Evolutionary conservation across 1,140 invertebrate genomes (phyloP).

Genomic region (Zaprionus capensis): DNA sequence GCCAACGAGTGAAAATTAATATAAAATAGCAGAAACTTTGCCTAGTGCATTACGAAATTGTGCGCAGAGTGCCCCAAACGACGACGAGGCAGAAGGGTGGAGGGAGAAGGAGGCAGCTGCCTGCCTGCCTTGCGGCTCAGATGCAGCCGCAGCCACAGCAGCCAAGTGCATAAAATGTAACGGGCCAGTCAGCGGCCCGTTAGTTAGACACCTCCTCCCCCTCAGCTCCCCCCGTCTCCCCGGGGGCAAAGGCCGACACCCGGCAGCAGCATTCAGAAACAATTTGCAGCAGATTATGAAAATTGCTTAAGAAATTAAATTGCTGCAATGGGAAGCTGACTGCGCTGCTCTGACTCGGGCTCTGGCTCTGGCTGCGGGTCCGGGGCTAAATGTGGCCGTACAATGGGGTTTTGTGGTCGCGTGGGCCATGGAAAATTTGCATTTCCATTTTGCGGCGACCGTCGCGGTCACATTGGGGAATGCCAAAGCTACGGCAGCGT

Average conservation of each 20-base stretch:
- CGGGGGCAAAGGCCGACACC: constrained; percentile 1
- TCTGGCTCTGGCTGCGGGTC: neutral
- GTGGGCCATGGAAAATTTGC: constrained; percentile 74
- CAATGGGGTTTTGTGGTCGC: constrained; percentile 60
- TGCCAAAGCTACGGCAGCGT: neutral
- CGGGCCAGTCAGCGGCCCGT: constrained; percentile 46
- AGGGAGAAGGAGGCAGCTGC: constrained; percentile 1
- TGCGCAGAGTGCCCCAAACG: neutral
- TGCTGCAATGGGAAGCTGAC: constrained; percentile 64
- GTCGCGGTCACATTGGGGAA: neutral
- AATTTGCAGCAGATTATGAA: constrained; percentile 84
- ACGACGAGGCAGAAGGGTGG: too few species aligned
- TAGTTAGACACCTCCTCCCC: neutral
- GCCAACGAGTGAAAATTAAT: constrained; percentile 67
- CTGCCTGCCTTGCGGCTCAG: constrained; percentile 50
- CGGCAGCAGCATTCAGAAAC: constrained; percentile 77
- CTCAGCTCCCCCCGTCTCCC: too few species aligned
- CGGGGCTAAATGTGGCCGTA: neutral
- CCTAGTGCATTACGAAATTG: constrained; percentile 66
- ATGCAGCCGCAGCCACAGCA: constrained; percentile 50
- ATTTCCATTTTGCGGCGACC: constrained; percentile 79
- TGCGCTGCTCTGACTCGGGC: neutral
- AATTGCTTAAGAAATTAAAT: constrained; percentile 84
- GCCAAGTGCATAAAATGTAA: constrained; percentile 78
- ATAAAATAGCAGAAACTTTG: constrained; percentile 76